phyloP scores from a whole-genome alignment of 1,140 invertebrate genomes.

The Scaptomyza graminum region DNA sequence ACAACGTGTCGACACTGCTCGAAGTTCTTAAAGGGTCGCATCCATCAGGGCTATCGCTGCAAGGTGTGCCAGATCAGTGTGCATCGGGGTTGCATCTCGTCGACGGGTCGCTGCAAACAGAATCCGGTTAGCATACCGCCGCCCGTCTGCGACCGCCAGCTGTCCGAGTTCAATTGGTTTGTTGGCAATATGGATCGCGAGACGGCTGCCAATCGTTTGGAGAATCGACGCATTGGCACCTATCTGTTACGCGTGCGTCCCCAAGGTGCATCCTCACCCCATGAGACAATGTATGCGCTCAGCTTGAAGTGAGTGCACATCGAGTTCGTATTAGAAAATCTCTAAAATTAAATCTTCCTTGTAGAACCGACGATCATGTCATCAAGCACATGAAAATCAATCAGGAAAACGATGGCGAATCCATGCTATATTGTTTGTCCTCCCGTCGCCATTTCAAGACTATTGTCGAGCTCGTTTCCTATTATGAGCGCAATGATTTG shows the following conservation, averaged over 20 bases:
- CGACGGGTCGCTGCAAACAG: conserved; percentile 89
- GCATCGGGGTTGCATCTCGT: conserved; percentile 91
- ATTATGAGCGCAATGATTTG: conserved; percentile 94
- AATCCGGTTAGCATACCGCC: conserved; percentile 84
- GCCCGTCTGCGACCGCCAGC: conserved; percentile 83
- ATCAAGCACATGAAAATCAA: conserved; percentile 96
- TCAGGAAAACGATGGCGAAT: conserved; percentile 85
- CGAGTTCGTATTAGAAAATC: too few relatives aligned
- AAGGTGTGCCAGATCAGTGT: conserved; percentile 89
- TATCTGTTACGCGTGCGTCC: conserved; percentile 94
- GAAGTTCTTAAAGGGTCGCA: conserved; percentile 95
- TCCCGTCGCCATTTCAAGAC: conserved; percentile 95
- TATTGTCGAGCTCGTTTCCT: conserved; percentile 94
- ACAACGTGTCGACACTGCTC: conserved; percentile 92
- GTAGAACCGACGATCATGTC: conserved; percentile 80
- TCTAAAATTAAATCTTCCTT: not conserved
- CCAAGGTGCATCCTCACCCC: conserved; percentile 85
- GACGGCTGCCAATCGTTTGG: conserved; percentile 90
- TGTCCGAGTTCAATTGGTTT: conserved; percentile 85
- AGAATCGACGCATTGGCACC: conserved; percentile 92
- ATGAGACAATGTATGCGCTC: conserved; percentile 92
- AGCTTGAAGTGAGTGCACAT: conserved; percentile 92
- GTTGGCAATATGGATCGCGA: conserved; percentile 95
- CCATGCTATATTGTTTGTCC: conserved; percentile 91
- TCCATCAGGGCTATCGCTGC: conserved; percentile 91